phyloP scores from a whole-genome alignment of 2,888 invertebrate genomes.

The Plebejus melissa region DNA sequence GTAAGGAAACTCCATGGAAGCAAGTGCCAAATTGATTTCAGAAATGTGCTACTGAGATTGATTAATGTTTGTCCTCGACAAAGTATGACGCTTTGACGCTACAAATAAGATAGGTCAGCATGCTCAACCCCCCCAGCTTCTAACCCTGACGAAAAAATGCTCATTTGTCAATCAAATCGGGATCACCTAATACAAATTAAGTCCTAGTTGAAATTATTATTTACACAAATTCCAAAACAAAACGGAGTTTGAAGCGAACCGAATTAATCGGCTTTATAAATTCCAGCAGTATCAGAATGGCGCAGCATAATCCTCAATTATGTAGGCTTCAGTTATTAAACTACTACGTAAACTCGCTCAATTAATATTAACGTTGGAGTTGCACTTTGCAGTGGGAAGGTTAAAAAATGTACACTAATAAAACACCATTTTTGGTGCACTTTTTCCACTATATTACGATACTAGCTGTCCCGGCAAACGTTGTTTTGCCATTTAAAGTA shows the following conservation, averaged over 20 bases:
- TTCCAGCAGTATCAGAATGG: neutral
- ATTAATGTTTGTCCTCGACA: too few relatives aligned
- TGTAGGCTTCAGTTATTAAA: slow-evolving; percentile 2
- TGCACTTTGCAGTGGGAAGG: neutral
- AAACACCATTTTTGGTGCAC: too few relatives aligned
- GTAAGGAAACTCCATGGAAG: neutral
- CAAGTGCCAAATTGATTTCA: neutral
- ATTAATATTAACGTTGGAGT: neutral
- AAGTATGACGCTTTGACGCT: too few relatives aligned
- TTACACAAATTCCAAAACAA: neutral
- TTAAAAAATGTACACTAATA: neutral
- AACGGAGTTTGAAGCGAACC: neutral
- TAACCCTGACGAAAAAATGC: too few relatives aligned
- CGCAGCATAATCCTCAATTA: slow-evolving; percentile 14
- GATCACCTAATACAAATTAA: too few relatives aligned
- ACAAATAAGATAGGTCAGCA: too few relatives aligned
- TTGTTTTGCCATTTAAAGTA: too few relatives aligned
- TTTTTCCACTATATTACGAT: too few relatives aligned
- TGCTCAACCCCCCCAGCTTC: too few relatives aligned
- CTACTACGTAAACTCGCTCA: neutral
- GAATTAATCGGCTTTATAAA: slow-evolving; percentile 14
- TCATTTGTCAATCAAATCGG: too few relatives aligned
- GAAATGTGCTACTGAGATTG: neutral
- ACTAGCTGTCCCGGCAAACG: too few relatives aligned
- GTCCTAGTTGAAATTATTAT: neutral